phyloP scores from a whole-genome alignment of 1,140 invertebrate species.

The Mactra quadrangularis region DNA sequence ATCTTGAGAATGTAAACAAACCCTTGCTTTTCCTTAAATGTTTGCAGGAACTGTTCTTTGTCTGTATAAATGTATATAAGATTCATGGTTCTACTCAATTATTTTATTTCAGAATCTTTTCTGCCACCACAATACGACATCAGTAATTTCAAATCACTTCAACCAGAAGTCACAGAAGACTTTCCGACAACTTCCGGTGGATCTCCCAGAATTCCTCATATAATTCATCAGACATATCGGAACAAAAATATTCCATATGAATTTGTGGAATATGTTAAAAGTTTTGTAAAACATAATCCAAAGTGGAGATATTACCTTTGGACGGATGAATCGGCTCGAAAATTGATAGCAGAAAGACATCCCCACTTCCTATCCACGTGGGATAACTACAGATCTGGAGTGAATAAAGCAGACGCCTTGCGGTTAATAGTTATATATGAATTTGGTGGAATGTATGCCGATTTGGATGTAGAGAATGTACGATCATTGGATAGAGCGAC shows the following conservation, averaged over 20 bases:
- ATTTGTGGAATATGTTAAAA: neutral
- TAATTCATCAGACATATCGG: conserved; percentile 79
- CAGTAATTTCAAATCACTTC: neutral
- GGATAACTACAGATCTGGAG: neutral
- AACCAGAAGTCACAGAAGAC: conserved; percentile 41
- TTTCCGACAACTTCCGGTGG: conserved; percentile 56
- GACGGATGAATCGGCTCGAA: conserved; percentile 29
- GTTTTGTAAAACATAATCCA: conserved; percentile 68
- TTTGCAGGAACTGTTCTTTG: no score
- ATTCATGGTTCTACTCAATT: no score
- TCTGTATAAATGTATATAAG: no score
- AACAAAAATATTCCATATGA: conserved; percentile 1
- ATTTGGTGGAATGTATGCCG: conserved; percentile 76
- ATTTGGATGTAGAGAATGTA: conserved; percentile 74
- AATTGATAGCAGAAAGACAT: conserved; percentile 3
- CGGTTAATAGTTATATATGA: conserved; percentile 75
- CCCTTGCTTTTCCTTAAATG: no score
- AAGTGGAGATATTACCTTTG: conserved; percentile 40
- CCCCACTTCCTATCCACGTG: neutral
- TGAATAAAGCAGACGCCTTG: conserved; percentile 66
- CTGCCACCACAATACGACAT: no score
- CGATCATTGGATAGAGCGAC: conserved; percentile 64
- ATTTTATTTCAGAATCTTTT: neutral
- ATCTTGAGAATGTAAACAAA: no score
- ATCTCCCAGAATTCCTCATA: conserved; percentile 69